These are phyloP conservation scores for Emydoidea blandingii DNA, from an alignment of 2,797 vertebrate species.

Conservation along the genomic window DNA sequence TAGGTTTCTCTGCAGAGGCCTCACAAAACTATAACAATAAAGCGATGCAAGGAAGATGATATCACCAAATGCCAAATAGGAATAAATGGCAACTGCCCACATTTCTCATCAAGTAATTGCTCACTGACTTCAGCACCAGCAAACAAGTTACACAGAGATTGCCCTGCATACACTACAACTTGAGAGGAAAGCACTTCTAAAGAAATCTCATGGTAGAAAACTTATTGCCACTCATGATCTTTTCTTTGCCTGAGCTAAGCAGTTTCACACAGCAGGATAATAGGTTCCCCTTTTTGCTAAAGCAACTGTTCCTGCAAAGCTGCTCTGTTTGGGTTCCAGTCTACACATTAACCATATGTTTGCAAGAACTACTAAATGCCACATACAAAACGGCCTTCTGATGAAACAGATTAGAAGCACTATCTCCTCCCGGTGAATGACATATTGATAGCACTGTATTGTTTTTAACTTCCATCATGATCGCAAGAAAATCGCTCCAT, in stretches of 20 bases:
- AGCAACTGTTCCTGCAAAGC: not conserved
- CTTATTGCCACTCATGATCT: not conserved
- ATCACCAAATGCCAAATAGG: not conserved
- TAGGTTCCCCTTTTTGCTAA: not conserved
- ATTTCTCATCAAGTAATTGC: not conserved
- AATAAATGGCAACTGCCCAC: not conserved
- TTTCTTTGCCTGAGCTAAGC: not conserved
- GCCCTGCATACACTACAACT: not conserved
- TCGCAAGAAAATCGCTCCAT: not conserved
- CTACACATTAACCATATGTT: not conserved
- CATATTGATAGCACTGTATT: not conserved
- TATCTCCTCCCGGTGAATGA: slow-evolving; percentile 39
- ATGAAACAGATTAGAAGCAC: slow-evolving; percentile 34
- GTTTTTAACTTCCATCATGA: not conserved
- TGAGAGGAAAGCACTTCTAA: not conserved
- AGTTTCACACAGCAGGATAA: slow-evolving; percentile 11
- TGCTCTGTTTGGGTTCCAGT: not conserved
- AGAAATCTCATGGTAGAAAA: slow-evolving; percentile 17
- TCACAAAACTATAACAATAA: not conserved
- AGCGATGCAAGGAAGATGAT: not conserved
- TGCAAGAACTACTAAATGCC: not conserved
- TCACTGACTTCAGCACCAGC: not conserved
- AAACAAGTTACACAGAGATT: not conserved
- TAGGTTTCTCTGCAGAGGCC: not conserved
- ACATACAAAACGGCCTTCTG: slow-evolving; percentile 19